Evolutionary conservation across 2,888 invertebrate species (phyloP).

Genomic region (Acanthoscelides obtectus): DNA sequence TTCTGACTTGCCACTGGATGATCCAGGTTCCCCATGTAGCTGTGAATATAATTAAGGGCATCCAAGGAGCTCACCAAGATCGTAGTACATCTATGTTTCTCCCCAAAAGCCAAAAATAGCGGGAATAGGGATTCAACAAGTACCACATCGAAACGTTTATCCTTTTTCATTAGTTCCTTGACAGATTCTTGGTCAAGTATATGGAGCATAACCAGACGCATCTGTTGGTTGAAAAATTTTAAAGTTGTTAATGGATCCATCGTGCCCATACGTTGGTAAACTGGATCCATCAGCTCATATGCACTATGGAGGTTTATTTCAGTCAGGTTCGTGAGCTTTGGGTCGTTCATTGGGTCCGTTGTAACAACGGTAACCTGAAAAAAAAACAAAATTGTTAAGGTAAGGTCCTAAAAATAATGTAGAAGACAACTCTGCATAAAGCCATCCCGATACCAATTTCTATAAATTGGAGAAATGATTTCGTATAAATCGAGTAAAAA

Average conservation of each 20-base stretch:
- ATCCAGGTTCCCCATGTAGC: constrained; percentile 21
- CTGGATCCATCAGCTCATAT: constrained; percentile 26
- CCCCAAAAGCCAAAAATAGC: constrained; percentile 24
- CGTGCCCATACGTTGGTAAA: background rate
- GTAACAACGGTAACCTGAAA: constrained; percentile 19
- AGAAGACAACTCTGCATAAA: too few relatives aligned
- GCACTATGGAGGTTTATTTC: constrained; percentile 43
- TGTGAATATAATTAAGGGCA: constrained; percentile 12
- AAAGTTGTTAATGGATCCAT: background rate
- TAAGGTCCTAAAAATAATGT: too few relatives aligned
- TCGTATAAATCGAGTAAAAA: too few relatives aligned
- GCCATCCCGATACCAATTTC: too few relatives aligned
- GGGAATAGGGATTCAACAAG: constrained; percentile 27
- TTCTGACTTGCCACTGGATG: constrained; percentile 25
- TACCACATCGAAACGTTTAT: constrained; percentile 29
- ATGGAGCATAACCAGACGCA: background rate
- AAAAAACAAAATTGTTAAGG: background rate
- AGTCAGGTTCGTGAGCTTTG: constrained; percentile 39
- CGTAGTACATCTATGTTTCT: constrained; percentile 22
- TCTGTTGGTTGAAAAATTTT: background rate
- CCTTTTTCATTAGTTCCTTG: constrained; percentile 6
- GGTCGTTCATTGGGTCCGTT: constrained; percentile 37
- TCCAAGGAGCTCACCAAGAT: constrained; percentile 26
- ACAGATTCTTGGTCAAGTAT: constrained; percentile 4
- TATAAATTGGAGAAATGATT: too few relatives aligned